phyloP scores from a whole-genome alignment of 23 tunicate species.

The Corella eumyota region DNA sequence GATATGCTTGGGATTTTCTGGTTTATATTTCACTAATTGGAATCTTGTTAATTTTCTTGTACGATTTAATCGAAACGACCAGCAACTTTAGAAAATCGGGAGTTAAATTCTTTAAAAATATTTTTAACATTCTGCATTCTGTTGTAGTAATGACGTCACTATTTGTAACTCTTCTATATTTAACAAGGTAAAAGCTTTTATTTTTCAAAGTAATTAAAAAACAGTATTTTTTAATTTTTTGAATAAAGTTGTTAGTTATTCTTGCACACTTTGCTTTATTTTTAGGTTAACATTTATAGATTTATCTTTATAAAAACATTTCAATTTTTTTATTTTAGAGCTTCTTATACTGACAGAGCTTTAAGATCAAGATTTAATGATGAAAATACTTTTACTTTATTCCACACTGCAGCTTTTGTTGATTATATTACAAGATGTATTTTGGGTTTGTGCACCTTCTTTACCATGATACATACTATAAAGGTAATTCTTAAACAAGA shows the following conservation, averaged over 20 bases:
- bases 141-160: slow-evolving; percentile 4
- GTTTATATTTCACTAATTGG: slow-evolving; percentile 17
- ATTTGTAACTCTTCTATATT: slow-evolving; percentile 4
- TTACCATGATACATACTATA: slow-evolving; percentile 48
- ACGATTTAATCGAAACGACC: slow-evolving; percentile 18
- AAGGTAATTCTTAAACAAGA: no score
- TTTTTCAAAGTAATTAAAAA: no score
- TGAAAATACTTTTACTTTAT: slow-evolving; percentile 1
- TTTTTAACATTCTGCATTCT: slow-evolving; percentile 24
- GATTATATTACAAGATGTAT: slow-evolving; percentile 25
- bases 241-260: no score
- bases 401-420: slow-evolving; percentile 33
- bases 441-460: slow-evolving; percentile 18
- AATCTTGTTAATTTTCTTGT: slow-evolving; percentile 31
- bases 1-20: slow-evolving; percentile 23
- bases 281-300: no score
- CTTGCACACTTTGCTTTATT: no score
- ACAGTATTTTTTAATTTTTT: no score
- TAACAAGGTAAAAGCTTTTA: no score
- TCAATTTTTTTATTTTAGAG: slow-evolving; percentile 19
- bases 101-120: slow-evolving; percentile 7
- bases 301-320: no score
- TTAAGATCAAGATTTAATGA: slow-evolving; percentile 7
- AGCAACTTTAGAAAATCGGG: slow-evolving; percentile 23
- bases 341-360: slow-evolving; percentile 30